These are phyloP conservation scores for Linurgus olivaceus DNA, from an alignment of 2,797 vertebrate species.

Conservation along the genomic window DNA sequence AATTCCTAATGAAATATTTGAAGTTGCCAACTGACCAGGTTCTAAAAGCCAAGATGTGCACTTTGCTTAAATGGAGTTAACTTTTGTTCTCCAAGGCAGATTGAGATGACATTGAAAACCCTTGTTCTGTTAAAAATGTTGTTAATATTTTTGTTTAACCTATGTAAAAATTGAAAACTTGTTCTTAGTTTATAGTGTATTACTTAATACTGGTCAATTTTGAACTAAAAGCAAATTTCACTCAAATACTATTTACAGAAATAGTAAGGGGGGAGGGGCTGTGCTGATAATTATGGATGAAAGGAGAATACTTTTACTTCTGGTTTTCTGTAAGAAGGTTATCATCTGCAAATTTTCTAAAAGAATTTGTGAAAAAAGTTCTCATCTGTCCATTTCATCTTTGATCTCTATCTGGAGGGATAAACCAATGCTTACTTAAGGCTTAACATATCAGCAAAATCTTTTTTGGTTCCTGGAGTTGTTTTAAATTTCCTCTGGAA, in stretches of 20 bases:
- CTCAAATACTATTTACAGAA: neutral
- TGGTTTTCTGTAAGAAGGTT: neutral
- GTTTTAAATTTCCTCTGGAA: neutral
- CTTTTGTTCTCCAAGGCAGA: neutral
- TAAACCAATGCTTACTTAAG: neutral
- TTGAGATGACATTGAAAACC: neutral
- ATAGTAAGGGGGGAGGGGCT: rapidly evolving
- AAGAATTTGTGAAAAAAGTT: neutral
- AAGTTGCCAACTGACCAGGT: neutral
- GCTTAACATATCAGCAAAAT: neutral
- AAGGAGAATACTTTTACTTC: neutral
- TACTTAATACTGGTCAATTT: neutral
- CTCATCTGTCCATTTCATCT: neutral
- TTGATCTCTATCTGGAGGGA: neutral
- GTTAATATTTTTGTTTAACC: neutral
- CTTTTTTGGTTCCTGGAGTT: neutral
- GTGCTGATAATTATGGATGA: neutral
- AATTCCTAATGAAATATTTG: neutral
- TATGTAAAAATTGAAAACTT: neutral
- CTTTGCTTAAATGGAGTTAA: neutral
- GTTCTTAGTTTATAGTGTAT: neutral
- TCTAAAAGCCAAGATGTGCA: neutral
- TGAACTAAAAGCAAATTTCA: neutral
- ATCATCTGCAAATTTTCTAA: neutral
- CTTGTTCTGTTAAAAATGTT: neutral